Conservation (phyloP, 1,140 invertebrate genomes). For the Drosophila eugracilis region DNA sequence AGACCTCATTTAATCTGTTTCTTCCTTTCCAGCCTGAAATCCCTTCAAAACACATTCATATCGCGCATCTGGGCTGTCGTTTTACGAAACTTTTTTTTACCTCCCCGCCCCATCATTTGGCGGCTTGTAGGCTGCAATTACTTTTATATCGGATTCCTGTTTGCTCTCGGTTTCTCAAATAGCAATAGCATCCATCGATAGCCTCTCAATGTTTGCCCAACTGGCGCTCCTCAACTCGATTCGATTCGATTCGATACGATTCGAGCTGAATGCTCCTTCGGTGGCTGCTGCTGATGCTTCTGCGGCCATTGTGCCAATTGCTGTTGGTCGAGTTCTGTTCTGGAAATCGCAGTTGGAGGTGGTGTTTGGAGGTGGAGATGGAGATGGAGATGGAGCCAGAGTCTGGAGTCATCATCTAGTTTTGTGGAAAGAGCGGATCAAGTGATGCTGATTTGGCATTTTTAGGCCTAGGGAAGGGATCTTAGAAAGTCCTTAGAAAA, state of each 20-base stretch:
- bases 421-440: background rate
- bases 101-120: conserved; percentile 32
- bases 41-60: conserved; percentile 44
- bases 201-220: conserved; percentile 78
- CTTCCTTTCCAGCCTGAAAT: conserved; percentile 13
- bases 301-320: conserved; percentile 81
- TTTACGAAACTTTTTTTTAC: background rate
- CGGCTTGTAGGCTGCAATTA: conserved; percentile 64
- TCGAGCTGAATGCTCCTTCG: conserved; percentile 40
- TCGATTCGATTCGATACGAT: conserved; percentile 24
- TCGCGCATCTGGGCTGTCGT: conserved; percentile 28
- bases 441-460: background rate
- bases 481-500: too few relatives aligned
- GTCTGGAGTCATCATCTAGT: conserved; percentile 37
- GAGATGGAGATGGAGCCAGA: conserved; percentile 14
- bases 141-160: conserved; percentile 69
- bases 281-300: conserved; percentile 36
- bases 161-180: conserved; percentile 63
- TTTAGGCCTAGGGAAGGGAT: too few relatives aligned
- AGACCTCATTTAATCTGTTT: conserved; percentile 34
- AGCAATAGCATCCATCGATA: conserved; percentile 65
- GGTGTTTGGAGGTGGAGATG: background rate
- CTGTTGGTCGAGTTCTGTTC: conserved; percentile 42
- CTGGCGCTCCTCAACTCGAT: conserved; percentile 62
- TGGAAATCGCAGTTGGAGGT: conserved; percentile 26